Base-by-base conservation (phyloP, 2,888 invertebrate genomes). In the Drosophila testacea region DNA sequence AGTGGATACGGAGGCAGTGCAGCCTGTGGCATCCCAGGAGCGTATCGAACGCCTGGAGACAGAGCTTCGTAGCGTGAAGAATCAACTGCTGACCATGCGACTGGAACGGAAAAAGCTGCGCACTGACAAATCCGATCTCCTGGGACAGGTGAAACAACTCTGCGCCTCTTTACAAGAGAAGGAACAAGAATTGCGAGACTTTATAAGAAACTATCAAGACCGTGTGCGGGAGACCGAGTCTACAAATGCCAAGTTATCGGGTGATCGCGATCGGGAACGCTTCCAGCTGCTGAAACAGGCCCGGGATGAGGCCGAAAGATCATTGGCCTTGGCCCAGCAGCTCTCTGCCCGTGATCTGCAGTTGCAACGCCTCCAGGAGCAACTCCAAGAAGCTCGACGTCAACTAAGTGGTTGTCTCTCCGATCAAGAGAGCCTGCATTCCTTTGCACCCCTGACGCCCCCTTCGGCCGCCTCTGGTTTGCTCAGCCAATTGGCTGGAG, bases 151-250 rank as follows among this genome's bases (percentile, higher is more conserved):
- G 95, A 98, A 98, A 92, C 98, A 98, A 91, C 94, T 98, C 68
- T 98, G 98, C 92, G 95, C 96, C 62, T 98, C 98, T 7, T 94
- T 98, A 70, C 98, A 98, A 93, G 98, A 98, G 92, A 98, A 98
- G 93, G 98, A 98, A 92, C 96, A 96, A 88, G 98, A 98, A 92
- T 93, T 98, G 67, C 94, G 98, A 67, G 98, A 98, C 93, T 98
- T 98, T 91, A 98, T 98, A 90, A 94, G 98, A 82, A 98, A 97
- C 93, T 98, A 97, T 93, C 98, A 98, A 93, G 97, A 97, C 95
- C 93, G 96, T 93, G 95, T 98, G 94, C 93, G 97, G 92, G 95
- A 98, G 93, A 94, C 96, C 93, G 94, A 98, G 93, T 94, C 96
- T 90, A 76, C 91, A 92, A 82, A 94, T 93, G 86, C 94, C 91